These are phyloP conservation scores for Nansenia antarctica DNA, from an alignment of 2,113 vertebrate species.

Conservation along the genomic window DNA sequence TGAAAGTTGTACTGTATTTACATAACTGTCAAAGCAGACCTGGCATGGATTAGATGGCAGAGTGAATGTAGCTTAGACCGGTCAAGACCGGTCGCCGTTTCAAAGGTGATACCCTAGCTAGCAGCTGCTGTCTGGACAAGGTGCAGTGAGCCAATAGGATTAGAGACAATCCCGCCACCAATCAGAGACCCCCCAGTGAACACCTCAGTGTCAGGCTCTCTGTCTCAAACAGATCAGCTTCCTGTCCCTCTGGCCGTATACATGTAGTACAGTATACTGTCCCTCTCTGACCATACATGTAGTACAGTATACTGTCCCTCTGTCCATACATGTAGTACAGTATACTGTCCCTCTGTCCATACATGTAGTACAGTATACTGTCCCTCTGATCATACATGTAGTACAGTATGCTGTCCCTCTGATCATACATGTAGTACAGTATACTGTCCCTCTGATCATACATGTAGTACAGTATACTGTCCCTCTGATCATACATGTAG, in stretches of 20 bases:
- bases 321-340: neutral
- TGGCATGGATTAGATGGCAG: neutral
- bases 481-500: too few relatives aligned
- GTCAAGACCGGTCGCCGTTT: neutral
- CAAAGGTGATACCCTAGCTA: neutral
- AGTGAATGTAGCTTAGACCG: neutral
- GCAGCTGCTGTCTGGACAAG: constrained; percentile 7
- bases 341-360: neutral
- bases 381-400: neutral
- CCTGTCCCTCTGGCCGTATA: neutral
- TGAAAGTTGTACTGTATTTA: too few relatives aligned
- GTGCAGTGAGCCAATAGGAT: neutral
- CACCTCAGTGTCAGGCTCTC: neutral
- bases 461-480: too few relatives aligned
- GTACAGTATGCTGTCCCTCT: neutral
- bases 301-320: too few relatives aligned
- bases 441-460: too few relatives aligned
- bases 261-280: neutral
- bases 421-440: neutral
- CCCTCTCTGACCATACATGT: too few relatives aligned
- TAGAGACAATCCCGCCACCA: neutral
- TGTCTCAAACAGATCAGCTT: neutral
- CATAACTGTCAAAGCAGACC: too few relatives aligned
- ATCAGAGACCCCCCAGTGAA: neutral
- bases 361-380: neutral